These are phyloP conservation scores for Pyrgilauda ruficollis DNA, from an alignment of 2,113 vertebrate species.

Conservation along the genomic window DNA sequence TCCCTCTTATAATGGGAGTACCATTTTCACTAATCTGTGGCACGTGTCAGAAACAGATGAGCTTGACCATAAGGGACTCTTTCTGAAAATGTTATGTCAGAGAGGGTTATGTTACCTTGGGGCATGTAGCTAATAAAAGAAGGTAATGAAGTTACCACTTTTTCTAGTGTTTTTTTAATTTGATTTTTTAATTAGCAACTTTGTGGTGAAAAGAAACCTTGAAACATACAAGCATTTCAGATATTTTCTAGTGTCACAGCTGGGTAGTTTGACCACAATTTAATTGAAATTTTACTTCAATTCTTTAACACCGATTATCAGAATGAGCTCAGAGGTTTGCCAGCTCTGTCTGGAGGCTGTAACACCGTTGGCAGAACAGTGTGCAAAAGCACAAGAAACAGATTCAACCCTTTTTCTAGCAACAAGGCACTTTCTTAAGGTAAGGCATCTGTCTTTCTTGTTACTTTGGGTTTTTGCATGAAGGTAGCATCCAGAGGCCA, in stretches of 20 bases:
- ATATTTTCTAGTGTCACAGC: not conserved
- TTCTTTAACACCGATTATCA: slow-evolving; percentile 63
- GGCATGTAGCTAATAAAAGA: not conserved
- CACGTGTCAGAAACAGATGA: slow-evolving; percentile 54
- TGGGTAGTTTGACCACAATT: not conserved
- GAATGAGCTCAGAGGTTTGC: slow-evolving; percentile 97
- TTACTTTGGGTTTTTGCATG: not conserved
- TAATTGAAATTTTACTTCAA: not conserved
- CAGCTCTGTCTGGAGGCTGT: slow-evolving; percentile 96
- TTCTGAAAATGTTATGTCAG: slow-evolving; percentile 65
- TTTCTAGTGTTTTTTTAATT: not conserved
- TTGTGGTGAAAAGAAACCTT: not conserved
- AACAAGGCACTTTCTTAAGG: slow-evolving; percentile 98
- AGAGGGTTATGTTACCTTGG: slow-evolving; percentile 33
- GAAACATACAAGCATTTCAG: not conserved
- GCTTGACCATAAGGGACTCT: slow-evolving; percentile 51
- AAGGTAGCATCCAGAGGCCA: not conserved
- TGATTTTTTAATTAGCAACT: not conserved
- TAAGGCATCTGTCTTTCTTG: not conserved
- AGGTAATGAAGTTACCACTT: not conserved
- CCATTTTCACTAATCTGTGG: slow-evolving; percentile 25
- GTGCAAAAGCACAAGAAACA: slow-evolving; percentile 94
- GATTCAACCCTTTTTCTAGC: slow-evolving; percentile 93
- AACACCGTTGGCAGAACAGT: slow-evolving; percentile 94
- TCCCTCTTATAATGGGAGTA: slow-evolving; percentile 27